A percentile compares a stretch with the other conserved stretches of the same genome.
Evolutionary conservation across 2,797 vertebrate species (phyloP).

Genomic region (Macroramphosus scolopax): DNA sequence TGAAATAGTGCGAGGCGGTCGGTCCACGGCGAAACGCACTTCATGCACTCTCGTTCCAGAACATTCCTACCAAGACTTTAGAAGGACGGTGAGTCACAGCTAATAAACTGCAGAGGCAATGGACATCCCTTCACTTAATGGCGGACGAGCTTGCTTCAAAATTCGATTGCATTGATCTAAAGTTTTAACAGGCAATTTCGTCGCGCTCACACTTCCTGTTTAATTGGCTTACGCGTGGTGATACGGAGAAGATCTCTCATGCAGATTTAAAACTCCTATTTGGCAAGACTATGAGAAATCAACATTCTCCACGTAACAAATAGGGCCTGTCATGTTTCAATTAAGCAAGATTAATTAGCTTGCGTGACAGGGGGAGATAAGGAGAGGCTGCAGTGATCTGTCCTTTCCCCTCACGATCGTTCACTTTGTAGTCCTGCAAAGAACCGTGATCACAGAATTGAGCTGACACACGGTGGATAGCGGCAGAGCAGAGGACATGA

Average conservation of each 20-base stretch:
- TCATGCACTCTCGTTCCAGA: slow-evolving; percentile 33
- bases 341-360: slow-evolving; percentile 69
- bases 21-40: slow-evolving; percentile 30
- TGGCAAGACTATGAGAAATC: slow-evolving; percentile 53
- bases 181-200: slow-evolving; percentile 57
- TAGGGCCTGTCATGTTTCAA: slow-evolving; percentile 66
- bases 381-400: slow-evolving; percentile 36
- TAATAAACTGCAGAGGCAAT: slow-evolving; percentile 36
- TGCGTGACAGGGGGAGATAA: slow-evolving; percentile 51
- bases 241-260: slow-evolving; percentile 49
- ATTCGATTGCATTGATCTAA: slow-evolving; percentile 43
- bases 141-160: slow-evolving; percentile 19
- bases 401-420: slow-evolving; percentile 26
- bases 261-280: slow-evolving; percentile 58
- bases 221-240: slow-evolving; percentile 58
- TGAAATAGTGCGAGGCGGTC: slow-evolving; percentile 37
- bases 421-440: slow-evolving; percentile 42
- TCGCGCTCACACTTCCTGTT: slow-evolving; percentile 36
- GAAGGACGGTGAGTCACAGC: slow-evolving; percentile 9
- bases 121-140: slow-evolving; percentile 28
- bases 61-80: slow-evolving; percentile 20
- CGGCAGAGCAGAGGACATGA: slow-evolving; percentile 28
- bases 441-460: slow-evolving; percentile 30
- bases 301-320: slow-evolving; percentile 56
- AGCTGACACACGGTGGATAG: slow-evolving; percentile 34